These are phyloP conservation scores for Pollenia angustigena DNA, from an alignment of 2,888 invertebrate species.

Conservation along the genomic window DNA sequence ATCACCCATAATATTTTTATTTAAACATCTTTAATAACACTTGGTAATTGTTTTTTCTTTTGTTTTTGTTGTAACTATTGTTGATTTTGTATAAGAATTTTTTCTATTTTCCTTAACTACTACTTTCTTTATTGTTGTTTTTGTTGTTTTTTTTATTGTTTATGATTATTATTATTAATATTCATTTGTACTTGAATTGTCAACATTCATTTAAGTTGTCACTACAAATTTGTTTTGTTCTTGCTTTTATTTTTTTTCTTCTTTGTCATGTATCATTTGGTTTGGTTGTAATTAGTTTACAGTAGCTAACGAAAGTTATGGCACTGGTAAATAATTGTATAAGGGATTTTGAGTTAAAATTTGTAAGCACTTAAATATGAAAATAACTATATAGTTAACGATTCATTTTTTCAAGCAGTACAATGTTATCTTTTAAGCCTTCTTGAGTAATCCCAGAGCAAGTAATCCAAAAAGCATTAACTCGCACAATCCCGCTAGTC, in stretches of 20 bases:
- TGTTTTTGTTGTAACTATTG: conserved; percentile 36
- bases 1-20: conserved; percentile 45
- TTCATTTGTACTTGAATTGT: conserved; percentile 71
- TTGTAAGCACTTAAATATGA: too few species aligned
- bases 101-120: conserved; percentile 15
- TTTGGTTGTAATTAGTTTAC: conserved; percentile 29
- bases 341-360: too few species aligned
- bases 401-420: too few species aligned
- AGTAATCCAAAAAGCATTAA: too few species aligned
- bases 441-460: too few species aligned
- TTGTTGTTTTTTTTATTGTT: conserved; percentile 36
- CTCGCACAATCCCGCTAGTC: too few species aligned
- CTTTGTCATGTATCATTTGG: conserved; percentile 14
- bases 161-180: conserved; percentile 63
- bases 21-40: conserved; percentile 42
- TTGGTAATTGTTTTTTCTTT: conserved; percentile 36
- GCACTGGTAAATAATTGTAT: background rate
- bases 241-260: background rate
- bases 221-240: conserved; percentile 53
- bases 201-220: conserved; percentile 69
- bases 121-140: conserved; percentile 42
- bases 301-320: conserved; percentile 20
- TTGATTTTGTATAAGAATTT: background rate
- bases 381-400: too few species aligned
- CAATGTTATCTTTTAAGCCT: too few species aligned